Evolutionary conservation across 2,888 invertebrate genomes (phyloP).

Genomic region (Zygaena filipendulae): DNA sequence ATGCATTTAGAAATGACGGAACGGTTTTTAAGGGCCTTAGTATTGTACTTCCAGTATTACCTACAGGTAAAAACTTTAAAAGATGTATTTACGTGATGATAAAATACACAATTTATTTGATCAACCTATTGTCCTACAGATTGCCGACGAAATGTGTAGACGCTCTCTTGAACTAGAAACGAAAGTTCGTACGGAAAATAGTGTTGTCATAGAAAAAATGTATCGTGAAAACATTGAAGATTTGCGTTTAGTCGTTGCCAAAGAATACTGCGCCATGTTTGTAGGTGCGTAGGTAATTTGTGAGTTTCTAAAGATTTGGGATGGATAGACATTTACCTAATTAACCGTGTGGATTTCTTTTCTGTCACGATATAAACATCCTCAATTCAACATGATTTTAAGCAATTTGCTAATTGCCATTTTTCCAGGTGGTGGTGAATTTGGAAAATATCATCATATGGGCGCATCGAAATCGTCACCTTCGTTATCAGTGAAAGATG

Average conservation of each 20-base stretch:
- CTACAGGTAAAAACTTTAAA: conserved; percentile 54
- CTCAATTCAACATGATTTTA: too few relatives aligned
- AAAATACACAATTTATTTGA: too few relatives aligned
- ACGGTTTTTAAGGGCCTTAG: conserved; percentile 71
- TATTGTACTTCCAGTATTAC: conserved; percentile 72
- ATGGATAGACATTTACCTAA: too few relatives aligned
- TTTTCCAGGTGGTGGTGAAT: conserved; percentile 50
- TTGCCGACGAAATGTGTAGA: conserved; percentile 64
- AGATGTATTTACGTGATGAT: too few relatives aligned
- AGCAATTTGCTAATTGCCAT: too few relatives aligned
- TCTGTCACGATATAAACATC: too few relatives aligned
- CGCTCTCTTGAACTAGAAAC: conserved; percentile 59
- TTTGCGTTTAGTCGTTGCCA: conserved; percentile 67
- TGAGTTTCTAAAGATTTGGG: too few relatives aligned
- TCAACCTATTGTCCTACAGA: conserved; percentile 27
- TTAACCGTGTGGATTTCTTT: too few relatives aligned
- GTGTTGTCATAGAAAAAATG: conserved; percentile 52
- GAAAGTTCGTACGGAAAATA: conserved; percentile 65
- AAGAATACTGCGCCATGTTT: conserved; percentile 70
- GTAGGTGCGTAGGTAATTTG: too few relatives aligned
- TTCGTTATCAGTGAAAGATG: conserved; percentile 72
- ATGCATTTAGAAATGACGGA: conserved; percentile 70
- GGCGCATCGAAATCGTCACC: conserved; percentile 59
- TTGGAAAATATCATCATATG: conserved; percentile 70
- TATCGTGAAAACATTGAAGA: conserved; percentile 66